Evolutionary conservation across 2,888 invertebrate genomes (phyloP).

Genomic region (Patella depressa): DNA sequence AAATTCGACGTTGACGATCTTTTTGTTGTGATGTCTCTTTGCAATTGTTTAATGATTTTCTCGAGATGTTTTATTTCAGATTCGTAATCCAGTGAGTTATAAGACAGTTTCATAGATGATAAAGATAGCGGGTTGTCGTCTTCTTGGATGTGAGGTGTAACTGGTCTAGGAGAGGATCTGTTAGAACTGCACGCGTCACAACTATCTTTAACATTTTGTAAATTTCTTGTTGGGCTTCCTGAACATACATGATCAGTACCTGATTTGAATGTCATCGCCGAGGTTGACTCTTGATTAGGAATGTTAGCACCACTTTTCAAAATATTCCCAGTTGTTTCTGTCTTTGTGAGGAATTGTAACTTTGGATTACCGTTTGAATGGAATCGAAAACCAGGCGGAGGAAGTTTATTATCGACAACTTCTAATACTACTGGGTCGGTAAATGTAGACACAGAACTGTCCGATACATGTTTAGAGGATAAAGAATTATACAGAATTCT

Average conservation of each 20-base stretch:
- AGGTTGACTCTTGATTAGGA: no score
- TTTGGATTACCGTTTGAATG: constrained; percentile 48
- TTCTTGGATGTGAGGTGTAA: neutral
- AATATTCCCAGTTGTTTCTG: no score
- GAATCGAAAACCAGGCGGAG: constrained; percentile 52
- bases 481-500: constrained; percentile 27
- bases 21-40: constrained; percentile 7
- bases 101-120: neutral
- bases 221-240: neutral
- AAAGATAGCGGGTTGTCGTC: neutral
- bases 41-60: constrained; percentile 6
- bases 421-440: constrained; percentile 4
- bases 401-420: constrained; percentile 29
- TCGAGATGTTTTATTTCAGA: constrained; percentile 17
- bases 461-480: neutral
- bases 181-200: neutral
- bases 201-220: neutral
- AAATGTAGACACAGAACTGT: neutral
- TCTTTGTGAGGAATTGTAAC: neutral
- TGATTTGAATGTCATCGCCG: no score
- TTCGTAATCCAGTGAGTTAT: constrained; percentile 10
- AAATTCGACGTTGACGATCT: neutral
- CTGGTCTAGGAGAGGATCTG: neutral
- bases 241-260: neutral
- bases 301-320: no score